These are phyloP conservation scores for Andrena cerasifolii DNA, from an alignment of 1,140 invertebrate species.

Conservation along the genomic window DNA sequence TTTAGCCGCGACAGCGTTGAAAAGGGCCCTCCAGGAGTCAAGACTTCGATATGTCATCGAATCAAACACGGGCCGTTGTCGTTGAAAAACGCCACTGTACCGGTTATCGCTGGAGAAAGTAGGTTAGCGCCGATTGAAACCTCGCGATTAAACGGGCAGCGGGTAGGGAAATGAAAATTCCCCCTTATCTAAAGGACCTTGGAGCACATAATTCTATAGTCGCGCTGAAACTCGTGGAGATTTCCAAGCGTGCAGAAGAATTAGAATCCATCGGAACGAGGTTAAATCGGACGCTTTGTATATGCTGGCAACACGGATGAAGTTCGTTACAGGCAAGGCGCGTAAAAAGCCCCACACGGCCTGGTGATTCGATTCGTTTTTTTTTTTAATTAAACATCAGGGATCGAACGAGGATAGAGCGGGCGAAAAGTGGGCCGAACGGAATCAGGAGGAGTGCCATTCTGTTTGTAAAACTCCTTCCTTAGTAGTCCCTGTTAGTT, in stretches of 20 bases:
- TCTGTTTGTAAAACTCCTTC: not conserved
- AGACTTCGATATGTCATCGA: slow-evolving; percentile 33
- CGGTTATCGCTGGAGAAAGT: slow-evolving; percentile 11
- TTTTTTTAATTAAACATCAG: slow-evolving; percentile 3
- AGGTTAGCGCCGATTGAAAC: slow-evolving; percentile 8
- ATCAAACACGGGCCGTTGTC: slow-evolving; percentile 15
- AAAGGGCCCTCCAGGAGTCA: slow-evolving; percentile 7
- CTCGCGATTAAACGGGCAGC: slow-evolving; percentile 6
- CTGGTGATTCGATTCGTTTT: no score
- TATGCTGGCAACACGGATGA: no score
- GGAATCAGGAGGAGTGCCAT: not conserved
- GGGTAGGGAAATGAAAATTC: not conserved
- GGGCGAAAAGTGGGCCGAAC: not conserved
- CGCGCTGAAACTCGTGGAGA: not conserved
- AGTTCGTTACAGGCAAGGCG: no score
- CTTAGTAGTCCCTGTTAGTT: not conserved
- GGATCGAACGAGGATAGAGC: not conserved
- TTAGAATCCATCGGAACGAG: no score
- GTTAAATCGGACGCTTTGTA: no score
- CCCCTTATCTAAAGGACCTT: not conserved
- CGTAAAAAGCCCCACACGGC: no score
- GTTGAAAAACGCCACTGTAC: not conserved
- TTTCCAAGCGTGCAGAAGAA: no score
- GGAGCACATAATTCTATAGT: not conserved
- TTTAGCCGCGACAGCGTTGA: not conserved